Evolutionary conservation across 2,888 invertebrate species (phyloP), one percentile per base, ranked within the genome.

Genomic region (Dicyrtoma fusca): DNA sequence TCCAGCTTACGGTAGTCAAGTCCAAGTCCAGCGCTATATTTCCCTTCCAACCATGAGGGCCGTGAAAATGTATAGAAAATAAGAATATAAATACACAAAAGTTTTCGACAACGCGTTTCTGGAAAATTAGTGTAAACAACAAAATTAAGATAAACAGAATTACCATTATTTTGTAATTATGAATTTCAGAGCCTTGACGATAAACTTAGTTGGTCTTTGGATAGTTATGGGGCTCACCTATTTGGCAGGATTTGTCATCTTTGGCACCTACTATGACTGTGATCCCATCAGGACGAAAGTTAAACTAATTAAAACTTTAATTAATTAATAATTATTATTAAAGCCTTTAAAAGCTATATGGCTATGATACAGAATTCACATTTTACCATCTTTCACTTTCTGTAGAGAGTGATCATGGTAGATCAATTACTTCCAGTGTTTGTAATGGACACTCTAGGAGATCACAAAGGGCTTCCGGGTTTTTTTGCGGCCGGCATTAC

Each of bases 361-460:
- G 42, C 59, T 21, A 68, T 23, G 11, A 13, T 53, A 5, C 25
- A 26, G 10, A 25, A 34, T n/a, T 4, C 59, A 14, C 11, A 61
- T 34, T 61, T 44, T 17, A 13, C 21, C 14, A 5, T 44, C 14
- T 42, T 62, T 34, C 44, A 21, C 47, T 53, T 51, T 53, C 19
- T 55, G 10, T 79, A 89, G 85, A 82, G 91, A 76, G 91, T 93
- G 72, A 85, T 85, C 64, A 90, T 88, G 0, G 86, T 89, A 4
- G 94, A 94, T 84, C 63, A 63, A 14, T 4, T 49, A 49, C 86
- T 97, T 72, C 97, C 97, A 0, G 87, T 92, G 51, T 97, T 94
- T 83, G 94, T 97, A 23, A 92, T 97, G 86, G 89, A 90, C 75
- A 88, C 90, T 74, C 87, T 96, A 82, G 91, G 92, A 0, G 83